Evolutionary conservation across 2,888 invertebrate genomes (phyloP).

Genomic region (Plebejus anna): DNA sequence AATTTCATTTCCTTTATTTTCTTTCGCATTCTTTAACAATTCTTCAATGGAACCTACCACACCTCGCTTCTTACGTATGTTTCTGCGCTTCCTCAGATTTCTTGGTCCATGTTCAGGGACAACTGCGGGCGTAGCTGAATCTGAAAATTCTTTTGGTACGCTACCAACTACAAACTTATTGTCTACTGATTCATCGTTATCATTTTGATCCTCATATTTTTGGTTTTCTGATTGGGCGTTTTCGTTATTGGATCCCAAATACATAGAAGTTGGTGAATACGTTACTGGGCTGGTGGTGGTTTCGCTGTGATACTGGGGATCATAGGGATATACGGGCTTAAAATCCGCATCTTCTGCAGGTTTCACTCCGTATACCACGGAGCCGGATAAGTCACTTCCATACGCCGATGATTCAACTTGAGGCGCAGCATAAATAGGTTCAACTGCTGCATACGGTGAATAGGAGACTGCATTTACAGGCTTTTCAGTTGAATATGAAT

Average conservation of each 20-base stretch:
- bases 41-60: constrained; percentile 66
- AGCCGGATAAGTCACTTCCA: constrained; percentile 58
- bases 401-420: constrained; percentile 64
- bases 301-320: constrained; percentile 65
- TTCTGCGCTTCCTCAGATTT: constrained; percentile 58
- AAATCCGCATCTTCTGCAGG: constrained; percentile 67
- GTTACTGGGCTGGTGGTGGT: constrained; percentile 63
- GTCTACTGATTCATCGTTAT: constrained; percentile 51
- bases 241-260: constrained; percentile 69
- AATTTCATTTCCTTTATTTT: constrained; percentile 58
- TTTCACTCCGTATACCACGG: constrained; percentile 70
- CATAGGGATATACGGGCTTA: constrained; percentile 71
- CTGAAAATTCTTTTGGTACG: constrained; percentile 79
- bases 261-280: constrained; percentile 70
- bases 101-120: constrained; percentile 84
- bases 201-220: constrained; percentile 55
- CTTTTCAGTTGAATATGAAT: constrained; percentile 66
- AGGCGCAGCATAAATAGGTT: constrained; percentile 69
- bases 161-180: constrained; percentile 84
- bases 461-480: constrained; percentile 59
- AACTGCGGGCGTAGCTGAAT: constrained; percentile 77
- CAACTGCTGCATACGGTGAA: constrained; percentile 62
- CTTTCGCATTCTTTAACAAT: constrained; percentile 57
- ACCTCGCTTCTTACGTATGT: constrained; percentile 49
- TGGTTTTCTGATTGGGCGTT: constrained; percentile 55